Conservation (phyloP, 2,888 invertebrate genomes). For the Biston stratarius region DNA sequence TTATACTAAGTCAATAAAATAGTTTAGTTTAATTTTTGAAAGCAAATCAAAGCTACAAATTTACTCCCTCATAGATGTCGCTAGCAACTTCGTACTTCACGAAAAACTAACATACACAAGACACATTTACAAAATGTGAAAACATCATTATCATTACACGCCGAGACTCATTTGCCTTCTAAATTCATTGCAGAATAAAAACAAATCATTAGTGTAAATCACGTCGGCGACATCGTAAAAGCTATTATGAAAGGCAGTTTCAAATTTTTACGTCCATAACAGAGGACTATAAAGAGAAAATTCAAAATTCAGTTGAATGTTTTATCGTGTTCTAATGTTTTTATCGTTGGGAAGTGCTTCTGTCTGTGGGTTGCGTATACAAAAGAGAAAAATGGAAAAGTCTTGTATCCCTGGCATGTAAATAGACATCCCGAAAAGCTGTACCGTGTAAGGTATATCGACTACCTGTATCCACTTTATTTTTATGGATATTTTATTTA, state of each 20-base stretch:
- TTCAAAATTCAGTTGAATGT: constrained; percentile 67
- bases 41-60: constrained; percentile 7
- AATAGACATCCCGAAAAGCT: constrained; percentile 1
- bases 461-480: neutral
- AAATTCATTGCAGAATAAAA: constrained; percentile 42
- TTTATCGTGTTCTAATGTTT: constrained; percentile 68
- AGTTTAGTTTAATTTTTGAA: too few species aligned
- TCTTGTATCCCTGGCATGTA: constrained; percentile 56
- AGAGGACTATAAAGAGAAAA: constrained; percentile 61
- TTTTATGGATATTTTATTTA: too few species aligned
- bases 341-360: constrained; percentile 54
- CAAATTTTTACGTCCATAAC: constrained; percentile 64
- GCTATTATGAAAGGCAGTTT: constrained; percentile 62
- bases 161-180: constrained; percentile 39
- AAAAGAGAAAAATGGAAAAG: constrained; percentile 69
- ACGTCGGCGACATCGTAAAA: constrained; percentile 66
- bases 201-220: constrained; percentile 71
- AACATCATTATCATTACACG: constrained; percentile 17
- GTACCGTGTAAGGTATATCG: neutral
- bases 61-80: constrained; percentile 57
- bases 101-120: constrained; percentile 5
- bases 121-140: constrained; percentile 6
- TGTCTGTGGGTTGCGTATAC: constrained; percentile 35
- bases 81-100: constrained; percentile 11
- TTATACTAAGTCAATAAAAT: too few species aligned